Evolutionary conservation across 2,888 invertebrate genomes (phyloP), one percentile per base, ranked within the genome.

Genomic region (Drosophila suboccidentalis): DNA sequence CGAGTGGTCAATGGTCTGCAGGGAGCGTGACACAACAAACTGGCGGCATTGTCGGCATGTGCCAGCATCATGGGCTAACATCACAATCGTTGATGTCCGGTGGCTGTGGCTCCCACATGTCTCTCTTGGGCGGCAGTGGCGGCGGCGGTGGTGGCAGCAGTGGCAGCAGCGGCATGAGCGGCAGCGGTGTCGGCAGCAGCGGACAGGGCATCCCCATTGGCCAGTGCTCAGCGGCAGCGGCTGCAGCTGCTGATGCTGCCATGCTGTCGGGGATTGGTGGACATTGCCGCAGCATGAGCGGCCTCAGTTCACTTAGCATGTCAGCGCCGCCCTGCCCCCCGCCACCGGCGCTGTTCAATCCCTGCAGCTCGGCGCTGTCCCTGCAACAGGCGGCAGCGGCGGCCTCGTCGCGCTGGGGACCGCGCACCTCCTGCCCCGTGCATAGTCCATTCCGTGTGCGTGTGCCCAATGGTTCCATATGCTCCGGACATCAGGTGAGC

Each of bases 401-500:
- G 54, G 71, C 92, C 59, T 90, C 92, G 43, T 93, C 93, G 59
- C 90, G 93, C 76, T 93, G 93, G 93, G 93, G 93, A 73, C 93
- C 93, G 63, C 90, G 93, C 82, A 92, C 93, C 80, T 93, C 93
- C 71, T 93, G 93, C 88, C 93, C 93, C 75, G 92, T 93, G 78
- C 93, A 93, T 90, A 93, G 93, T 90, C 93, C 93, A 76, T 93
- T 93, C 89, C 92, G 93, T 77, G 92, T 92, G 74, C 92, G 93
- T 75, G 92, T 92, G 79, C 93, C 93, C 74, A 93, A 93, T 78
- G 93, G 93, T 85, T 92, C 92, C 60, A 92, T 93, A 78, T 93
- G 93, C 85, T 93, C 93, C 76, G 93, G 93, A 92, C 93, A 93
- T 88, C 93, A 93, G 93, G 93, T 93, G 92, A 92, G 80, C 58